These are phyloP conservation scores for Myotis davidii DNA, from an alignment of 2,113 vertebrate species.

Conservation along the genomic window DNA sequence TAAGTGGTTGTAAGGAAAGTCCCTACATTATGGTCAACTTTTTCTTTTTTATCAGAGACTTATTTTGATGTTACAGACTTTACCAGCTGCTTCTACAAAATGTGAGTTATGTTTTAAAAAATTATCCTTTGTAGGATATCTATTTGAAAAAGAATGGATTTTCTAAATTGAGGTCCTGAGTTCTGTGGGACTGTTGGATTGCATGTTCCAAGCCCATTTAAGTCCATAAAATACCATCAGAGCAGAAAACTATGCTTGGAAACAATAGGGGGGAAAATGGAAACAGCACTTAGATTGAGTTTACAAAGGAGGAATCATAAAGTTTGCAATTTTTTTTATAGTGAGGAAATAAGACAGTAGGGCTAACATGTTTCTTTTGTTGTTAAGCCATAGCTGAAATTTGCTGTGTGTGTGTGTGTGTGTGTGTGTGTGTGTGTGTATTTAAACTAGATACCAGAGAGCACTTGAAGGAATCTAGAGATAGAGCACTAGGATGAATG, in stretches of 20 bases:
- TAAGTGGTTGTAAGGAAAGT: conserved; percentile 5
- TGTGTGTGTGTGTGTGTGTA: not conserved
- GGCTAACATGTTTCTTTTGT: not conserved
- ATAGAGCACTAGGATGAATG: not conserved
- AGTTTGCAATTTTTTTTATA: not conserved
- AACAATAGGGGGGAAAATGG: not conserved
- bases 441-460: not conserved
- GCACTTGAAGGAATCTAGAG: not conserved
- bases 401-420: not conserved
- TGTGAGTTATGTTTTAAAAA: not conserved
- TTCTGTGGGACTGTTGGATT: not conserved
- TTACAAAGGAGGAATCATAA: not conserved
- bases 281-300: not conserved
- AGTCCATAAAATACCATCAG: not conserved
- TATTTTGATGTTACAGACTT: conserved; percentile 13
- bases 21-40: not conserved
- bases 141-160: conserved; percentile 11
- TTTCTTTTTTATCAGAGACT: not conserved
- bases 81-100: not conserved
- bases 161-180: not conserved
- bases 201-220: not conserved
- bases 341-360: not conserved
- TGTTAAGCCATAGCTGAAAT: conserved; percentile 28
- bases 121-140: not conserved
- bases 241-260: not conserved